A percentile compares a stretch with the other conserved stretches of the same genome.
Conservation (phyloP, 2,888 invertebrate species). For the Dysmachus trigonus region DNA sequence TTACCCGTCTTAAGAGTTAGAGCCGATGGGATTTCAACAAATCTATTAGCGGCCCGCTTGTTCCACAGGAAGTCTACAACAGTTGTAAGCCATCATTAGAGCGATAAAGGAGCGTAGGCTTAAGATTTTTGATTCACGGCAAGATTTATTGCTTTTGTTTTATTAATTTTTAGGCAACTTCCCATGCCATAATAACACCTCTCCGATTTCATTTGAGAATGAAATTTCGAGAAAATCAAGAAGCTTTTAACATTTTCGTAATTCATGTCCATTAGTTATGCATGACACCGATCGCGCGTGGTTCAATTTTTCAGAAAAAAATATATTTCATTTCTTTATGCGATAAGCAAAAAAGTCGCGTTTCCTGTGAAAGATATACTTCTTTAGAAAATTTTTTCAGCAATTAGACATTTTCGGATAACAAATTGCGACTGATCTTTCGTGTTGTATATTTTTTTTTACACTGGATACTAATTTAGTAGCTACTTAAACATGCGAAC, state of each 20-base stretch:
- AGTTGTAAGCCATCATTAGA: background rate
- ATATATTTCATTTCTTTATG: background rate
- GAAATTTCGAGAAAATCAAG: background rate
- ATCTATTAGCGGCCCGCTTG: background rate
- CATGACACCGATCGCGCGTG: background rate
- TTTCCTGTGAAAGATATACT: background rate
- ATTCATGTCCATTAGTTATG: background rate
- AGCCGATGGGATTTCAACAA: background rate
- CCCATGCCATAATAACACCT: background rate
- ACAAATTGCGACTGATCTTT: background rate
- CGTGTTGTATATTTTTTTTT: background rate
- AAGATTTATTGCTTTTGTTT: background rate
- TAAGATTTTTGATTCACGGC: background rate
- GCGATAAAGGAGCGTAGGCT: background rate
- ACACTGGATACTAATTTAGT: background rate
- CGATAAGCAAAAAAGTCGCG: background rate
- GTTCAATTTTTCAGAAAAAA: background rate
- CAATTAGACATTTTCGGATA: background rate
- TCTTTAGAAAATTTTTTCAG: background rate
- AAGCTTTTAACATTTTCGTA: background rate
- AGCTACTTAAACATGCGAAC: background rate
- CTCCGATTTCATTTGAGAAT: background rate
- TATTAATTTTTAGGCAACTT: background rate
- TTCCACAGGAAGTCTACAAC: slow-evolving; percentile 10
- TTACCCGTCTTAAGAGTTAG: background rate